Evolutionary conservation across 2,888 invertebrate genomes (phyloP).

Genomic region (Drosophila kambysellisi): DNA sequence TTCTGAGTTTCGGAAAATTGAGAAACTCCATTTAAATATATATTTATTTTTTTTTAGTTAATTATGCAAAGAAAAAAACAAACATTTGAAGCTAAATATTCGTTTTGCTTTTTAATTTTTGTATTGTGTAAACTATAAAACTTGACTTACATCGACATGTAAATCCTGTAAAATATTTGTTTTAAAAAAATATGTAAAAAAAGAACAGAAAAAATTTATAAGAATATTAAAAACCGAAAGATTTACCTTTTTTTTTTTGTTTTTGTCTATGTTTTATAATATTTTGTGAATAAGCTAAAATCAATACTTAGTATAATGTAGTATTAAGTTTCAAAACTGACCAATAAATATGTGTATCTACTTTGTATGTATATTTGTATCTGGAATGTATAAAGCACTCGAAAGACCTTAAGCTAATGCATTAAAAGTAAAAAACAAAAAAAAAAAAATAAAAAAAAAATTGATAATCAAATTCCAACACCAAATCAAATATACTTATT

Average conservation of each 20-base stretch:
- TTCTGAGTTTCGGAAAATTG: slow-evolving; percentile 9
- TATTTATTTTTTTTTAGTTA: slow-evolving; percentile 18
- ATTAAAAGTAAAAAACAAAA: not conserved
- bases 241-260: slow-evolving; percentile 44
- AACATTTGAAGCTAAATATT: slow-evolving; percentile 50
- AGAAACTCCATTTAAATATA: slow-evolving; percentile 20
- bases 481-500: slow-evolving; percentile 24
- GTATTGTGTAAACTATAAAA: slow-evolving; percentile 75
- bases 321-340: slow-evolving; percentile 22
- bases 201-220: slow-evolving; percentile 82
- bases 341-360: slow-evolving; percentile 26
- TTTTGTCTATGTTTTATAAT: slow-evolving; percentile 12
- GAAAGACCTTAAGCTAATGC: slow-evolving; percentile 13
- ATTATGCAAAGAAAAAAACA: slow-evolving; percentile 38
- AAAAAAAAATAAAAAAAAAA: not conserved
- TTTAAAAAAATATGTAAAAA: slow-evolving; percentile 79
- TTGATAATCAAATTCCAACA: slow-evolving; percentile 1
- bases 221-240: slow-evolving; percentile 70
- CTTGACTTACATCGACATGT: slow-evolving; percentile 87
- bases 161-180: slow-evolving; percentile 86
- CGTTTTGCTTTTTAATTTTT: slow-evolving; percentile 40
- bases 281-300: slow-evolving; percentile 43
- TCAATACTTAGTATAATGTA: slow-evolving; percentile 35
- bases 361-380: not conserved
- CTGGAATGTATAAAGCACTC: slow-evolving; percentile 22